Conservation (phyloP, 2,113 vertebrate species). For the Azemiops feae region DNA sequence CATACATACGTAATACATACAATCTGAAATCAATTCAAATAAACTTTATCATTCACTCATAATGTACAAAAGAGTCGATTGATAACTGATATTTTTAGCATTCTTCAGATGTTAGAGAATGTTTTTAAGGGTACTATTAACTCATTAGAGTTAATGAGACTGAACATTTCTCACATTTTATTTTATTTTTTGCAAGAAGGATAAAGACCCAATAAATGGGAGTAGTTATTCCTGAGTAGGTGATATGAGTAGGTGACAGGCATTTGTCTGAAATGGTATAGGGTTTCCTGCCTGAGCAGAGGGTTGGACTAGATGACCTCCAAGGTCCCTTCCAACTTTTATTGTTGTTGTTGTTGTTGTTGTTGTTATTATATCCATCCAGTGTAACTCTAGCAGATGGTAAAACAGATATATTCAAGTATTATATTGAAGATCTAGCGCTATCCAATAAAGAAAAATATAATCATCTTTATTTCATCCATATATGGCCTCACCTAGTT, state of each 20-base stretch:
- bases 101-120: not conserved
- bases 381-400: not conserved
- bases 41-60: not conserved
- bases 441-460: not conserved
- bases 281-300: too few relatives aligned
- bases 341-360: too few relatives aligned
- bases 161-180: not conserved
- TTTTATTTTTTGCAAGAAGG: not conserved
- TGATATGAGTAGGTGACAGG: not conserved
- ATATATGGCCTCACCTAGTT: not conserved
- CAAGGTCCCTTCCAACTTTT: too few relatives aligned
- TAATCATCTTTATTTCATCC: not conserved
- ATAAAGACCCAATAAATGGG: not conserved
- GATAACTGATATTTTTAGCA: not conserved
- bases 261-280: too few relatives aligned
- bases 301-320: too few relatives aligned
- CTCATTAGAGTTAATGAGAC: not conserved
- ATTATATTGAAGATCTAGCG: not conserved
- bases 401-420: not conserved
- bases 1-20: not conserved
- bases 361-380: not conserved
- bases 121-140: not conserved
- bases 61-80: not conserved
- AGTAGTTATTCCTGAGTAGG: not conserved
- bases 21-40: not conserved